phyloP scores from a whole-genome alignment of 2,797 vertebrate species.

The Macropodus opercularis region DNA sequence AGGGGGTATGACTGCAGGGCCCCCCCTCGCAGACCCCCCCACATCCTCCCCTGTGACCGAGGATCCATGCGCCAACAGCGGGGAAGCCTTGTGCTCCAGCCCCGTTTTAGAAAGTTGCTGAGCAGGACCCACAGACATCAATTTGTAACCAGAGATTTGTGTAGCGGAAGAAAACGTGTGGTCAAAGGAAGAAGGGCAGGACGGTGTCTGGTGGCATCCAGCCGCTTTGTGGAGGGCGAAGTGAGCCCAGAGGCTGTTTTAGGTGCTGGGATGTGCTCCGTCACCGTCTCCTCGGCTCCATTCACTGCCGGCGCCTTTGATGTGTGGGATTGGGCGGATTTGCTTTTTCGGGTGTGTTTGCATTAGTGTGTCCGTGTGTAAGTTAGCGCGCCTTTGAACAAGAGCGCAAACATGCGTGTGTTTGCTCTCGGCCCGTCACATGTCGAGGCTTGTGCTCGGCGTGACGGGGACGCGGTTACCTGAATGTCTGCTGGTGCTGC shows the following conservation, averaged over 20 bases:
- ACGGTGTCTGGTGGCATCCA: slow-evolving; percentile 3
- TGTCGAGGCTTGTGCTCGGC: slow-evolving; percentile 58
- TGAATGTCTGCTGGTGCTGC: slow-evolving; percentile 51
- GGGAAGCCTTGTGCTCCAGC: not conserved
- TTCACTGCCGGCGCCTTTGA: slow-evolving; percentile 48
- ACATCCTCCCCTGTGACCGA: slow-evolving; percentile 42
- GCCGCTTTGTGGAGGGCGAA: slow-evolving; percentile 5
- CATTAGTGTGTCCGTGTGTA: slow-evolving; percentile 21
- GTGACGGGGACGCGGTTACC: slow-evolving; percentile 36
- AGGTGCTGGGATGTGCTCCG: slow-evolving; percentile 52
- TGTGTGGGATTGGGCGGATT: slow-evolving; percentile 33
- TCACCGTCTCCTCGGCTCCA: slow-evolving; percentile 31
- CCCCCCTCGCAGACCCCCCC: slow-evolving; percentile 45
- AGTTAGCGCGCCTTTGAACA: not conserved
- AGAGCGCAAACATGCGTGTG: not conserved
- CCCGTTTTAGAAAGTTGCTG: not conserved
- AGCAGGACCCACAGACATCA: no score
- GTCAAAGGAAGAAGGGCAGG: slow-evolving; percentile 1
- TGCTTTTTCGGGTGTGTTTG: slow-evolving; percentile 42
- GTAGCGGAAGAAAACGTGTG: not conserved
- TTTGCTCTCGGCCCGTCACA: no score
- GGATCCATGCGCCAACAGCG: slow-evolving; percentile 9
- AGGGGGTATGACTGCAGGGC: slow-evolving; percentile 73
- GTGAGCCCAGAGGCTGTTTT: slow-evolving; percentile 34
- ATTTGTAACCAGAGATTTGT: no score